Evolutionary conservation across 2,888 invertebrate species (phyloP), one percentile per base, ranked within the genome.

Genomic region (Palloptera scutellata): DNA sequence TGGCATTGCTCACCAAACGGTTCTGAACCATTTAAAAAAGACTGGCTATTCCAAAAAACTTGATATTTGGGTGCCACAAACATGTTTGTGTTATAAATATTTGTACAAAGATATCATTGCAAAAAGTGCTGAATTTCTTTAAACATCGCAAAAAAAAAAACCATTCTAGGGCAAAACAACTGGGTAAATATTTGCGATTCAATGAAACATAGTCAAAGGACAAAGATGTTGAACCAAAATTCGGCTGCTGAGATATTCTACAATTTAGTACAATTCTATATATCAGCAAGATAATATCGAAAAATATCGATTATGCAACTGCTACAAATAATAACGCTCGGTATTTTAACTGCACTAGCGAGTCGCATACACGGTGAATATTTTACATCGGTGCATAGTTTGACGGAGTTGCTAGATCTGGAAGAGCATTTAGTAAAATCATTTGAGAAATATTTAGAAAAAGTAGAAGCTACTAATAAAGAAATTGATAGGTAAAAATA

Each of bases 321-420:
- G 30, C 30, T 30, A 30, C 30, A 30, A n/a, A 5, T 40, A 5
- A 12, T 52, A 58, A 4, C 57, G 20, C n/a, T 58, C 17, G 12
- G 62, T 1, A 4, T 69, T 17, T 41, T 66, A 10, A 43, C 64
- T 1, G 11, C 53, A 0, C 10, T 48, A 10, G 2, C 51, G 1
- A 68, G 2, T 30, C 15, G 0, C n/a, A 66, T 59, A 5, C 76
- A 13, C 0, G 58, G 66, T 11, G 75, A 76, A 55, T 74, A 72
- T 59, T 74, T 72, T 40, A 64, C 72, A 20, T 74, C 75, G 1
- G 58, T 70, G 0, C 20, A 58, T n/a, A 70, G 70, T 1, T 45
- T 76, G 43, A 67, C 70, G 15, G 64, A 68, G 9, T 61, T 74
- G 15, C 40, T 76, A 1, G 58, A 52, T 3, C 30, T 51, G 1